Conservation (phyloP, 2,888 invertebrate genomes). For the Osmoderma eremita region DNA sequence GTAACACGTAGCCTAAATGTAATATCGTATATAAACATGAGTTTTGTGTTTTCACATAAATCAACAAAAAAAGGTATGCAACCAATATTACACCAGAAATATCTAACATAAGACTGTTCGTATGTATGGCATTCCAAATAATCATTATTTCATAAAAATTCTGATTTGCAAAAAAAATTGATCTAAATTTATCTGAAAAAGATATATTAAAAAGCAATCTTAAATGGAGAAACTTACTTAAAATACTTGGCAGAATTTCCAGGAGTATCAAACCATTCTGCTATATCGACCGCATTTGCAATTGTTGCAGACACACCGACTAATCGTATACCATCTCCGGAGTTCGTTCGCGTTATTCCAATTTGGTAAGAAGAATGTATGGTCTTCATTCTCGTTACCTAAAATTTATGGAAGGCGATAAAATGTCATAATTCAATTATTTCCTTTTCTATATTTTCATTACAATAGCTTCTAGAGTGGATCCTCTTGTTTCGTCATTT, state of each 20-base stretch:
- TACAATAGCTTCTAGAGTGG: conserved; percentile 81
- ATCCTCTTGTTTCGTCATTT: conserved; percentile 76
- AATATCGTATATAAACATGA: too few relatives aligned
- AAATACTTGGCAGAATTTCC: conserved; percentile 66
- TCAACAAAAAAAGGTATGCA: too few relatives aligned
- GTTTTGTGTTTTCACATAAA: too few relatives aligned
- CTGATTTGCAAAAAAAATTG: too few relatives aligned
- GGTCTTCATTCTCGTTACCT: conserved; percentile 78
- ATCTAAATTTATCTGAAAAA: too few relatives aligned
- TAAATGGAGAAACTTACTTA: conserved; percentile 66
- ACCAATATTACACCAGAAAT: too few relatives aligned
- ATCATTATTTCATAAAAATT: too few relatives aligned
- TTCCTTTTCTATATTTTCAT: conserved; percentile 57
- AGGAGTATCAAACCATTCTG: conserved; percentile 73
- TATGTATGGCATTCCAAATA: too few relatives aligned
- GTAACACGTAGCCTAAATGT: too few relatives aligned
- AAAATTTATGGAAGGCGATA: conserved; percentile 32
- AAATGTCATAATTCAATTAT: conserved; percentile 1
- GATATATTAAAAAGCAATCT: too few relatives aligned
- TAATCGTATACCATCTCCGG: conserved; percentile 66
- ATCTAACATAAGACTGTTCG: too few relatives aligned
- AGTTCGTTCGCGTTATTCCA: not conserved
- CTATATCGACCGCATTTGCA: conserved; percentile 80
- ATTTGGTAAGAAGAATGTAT: conserved; percentile 62
- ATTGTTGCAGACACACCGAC: conserved; percentile 83